Evolutionary conservation across 2,888 invertebrate genomes (phyloP).

Genomic region (Ypsolopha scabrella): DNA sequence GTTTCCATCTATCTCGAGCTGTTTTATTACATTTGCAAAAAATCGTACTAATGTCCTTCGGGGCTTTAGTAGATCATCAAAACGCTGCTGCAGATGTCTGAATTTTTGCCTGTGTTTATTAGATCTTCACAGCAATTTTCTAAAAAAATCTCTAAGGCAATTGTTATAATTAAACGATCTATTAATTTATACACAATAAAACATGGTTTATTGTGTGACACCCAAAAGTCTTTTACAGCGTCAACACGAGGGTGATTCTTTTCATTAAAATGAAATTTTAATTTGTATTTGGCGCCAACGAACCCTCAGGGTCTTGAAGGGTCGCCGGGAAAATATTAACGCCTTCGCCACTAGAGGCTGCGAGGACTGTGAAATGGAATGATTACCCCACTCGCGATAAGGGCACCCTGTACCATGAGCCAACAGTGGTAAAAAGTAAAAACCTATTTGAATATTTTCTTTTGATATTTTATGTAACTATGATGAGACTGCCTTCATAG

Average conservation of each 20-base stretch:
- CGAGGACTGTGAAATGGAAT: constrained; percentile 12
- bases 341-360: constrained; percentile 4
- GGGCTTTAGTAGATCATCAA: too few relatives aligned
- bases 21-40: background rate
- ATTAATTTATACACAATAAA: background rate
- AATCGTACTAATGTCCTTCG: too few relatives aligned
- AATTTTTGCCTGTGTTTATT: too few relatives aligned
- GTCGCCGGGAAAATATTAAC: constrained; percentile 5
- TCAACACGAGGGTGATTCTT: background rate
- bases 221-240: background rate
- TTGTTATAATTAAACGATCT: background rate
- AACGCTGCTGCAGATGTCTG: too few relatives aligned
- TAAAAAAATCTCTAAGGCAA: background rate
- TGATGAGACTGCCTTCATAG: too few relatives aligned
- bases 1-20: background rate
- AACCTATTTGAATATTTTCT: too few relatives aligned
- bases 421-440: too few relatives aligned
- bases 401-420: constrained; percentile 1
- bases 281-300: constrained; percentile 7
- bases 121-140: background rate
- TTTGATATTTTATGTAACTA: too few relatives aligned
- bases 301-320: constrained; percentile 7
- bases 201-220: background rate
- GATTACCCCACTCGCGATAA: constrained; percentile 13
- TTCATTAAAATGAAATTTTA: background rate